phyloP scores from a whole-genome alignment of 2,888 invertebrate species.

The Eupithecia subumbrata region DNA sequence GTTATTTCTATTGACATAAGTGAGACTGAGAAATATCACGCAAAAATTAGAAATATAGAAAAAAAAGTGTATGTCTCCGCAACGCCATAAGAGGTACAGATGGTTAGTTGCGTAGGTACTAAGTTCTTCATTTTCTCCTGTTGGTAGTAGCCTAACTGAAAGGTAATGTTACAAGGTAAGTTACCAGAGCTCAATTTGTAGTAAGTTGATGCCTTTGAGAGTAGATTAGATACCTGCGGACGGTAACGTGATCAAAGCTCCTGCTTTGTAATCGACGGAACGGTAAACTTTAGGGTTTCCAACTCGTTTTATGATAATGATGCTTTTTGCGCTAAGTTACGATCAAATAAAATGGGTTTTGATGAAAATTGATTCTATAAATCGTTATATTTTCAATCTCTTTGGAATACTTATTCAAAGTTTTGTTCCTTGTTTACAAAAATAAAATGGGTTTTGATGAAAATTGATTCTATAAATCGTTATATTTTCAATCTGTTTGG shows the following conservation, averaged over 20 bases:
- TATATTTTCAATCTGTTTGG: background rate
- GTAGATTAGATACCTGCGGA: conserved; percentile 52
- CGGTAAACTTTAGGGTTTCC: conserved; percentile 41
- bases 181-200: conserved; percentile 11
- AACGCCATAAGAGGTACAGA: background rate
- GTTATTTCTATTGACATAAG: no score
- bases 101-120: background rate
- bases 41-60: background rate
- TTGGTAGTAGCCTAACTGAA: background rate
- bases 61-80: background rate
- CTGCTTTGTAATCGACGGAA: conserved; percentile 59
- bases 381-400: background rate
- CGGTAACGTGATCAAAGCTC: conserved; percentile 66
- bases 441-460: background rate
- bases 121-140: background rate
- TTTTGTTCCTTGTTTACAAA: no score
- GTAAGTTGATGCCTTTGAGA: conserved; percentile 49
- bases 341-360: background rate
- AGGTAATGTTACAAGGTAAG: conserved; percentile 5
- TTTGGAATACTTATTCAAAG: background rate
- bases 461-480: background rate
- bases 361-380: background rate
- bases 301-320: conserved; percentile 7
- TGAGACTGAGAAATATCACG: no score
- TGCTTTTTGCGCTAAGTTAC: background rate